phyloP scores from a whole-genome alignment of 2,113 vertebrate genomes.

The Ptilonorhynchus violaceus region DNA sequence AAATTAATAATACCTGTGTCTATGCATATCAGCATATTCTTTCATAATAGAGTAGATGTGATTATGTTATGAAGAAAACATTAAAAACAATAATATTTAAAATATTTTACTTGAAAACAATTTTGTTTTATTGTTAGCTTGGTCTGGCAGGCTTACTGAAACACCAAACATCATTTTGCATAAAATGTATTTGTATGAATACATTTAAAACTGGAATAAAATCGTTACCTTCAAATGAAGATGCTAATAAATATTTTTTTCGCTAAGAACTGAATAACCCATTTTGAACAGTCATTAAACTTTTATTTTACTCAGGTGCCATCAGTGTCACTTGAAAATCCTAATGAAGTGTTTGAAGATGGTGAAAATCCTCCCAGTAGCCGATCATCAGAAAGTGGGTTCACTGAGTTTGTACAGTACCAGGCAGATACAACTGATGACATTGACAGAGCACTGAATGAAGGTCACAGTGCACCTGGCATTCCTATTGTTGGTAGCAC shows the following conservation, averaged over 20 bases:
- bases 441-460: conserved; percentile 69
- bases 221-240: neutral
- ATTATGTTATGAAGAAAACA: neutral
- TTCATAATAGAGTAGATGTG: neutral
- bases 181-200: neutral
- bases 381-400: conserved; percentile 89
- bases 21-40: neutral
- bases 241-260: neutral
- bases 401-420: conserved; percentile 95
- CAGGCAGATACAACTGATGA: conserved; percentile 81
- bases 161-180: neutral
- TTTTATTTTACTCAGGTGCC: conserved; percentile 69
- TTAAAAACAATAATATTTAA: neutral
- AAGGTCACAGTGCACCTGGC: conserved; percentile 31
- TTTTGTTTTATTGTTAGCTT: neutral
- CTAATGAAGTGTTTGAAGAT: conserved; percentile 86
- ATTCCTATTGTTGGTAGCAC: conserved; percentile 72
- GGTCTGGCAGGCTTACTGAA: neutral
- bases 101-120: neutral
- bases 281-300: neutral
- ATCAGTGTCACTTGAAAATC: conserved; percentile 72
- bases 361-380: conserved; percentile 80
- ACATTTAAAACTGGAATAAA: neutral
- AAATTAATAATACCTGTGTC: neutral
- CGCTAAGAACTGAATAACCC: neutral